These are phyloP conservation scores for Metacarcinus magister DNA, from an alignment of 2,888 invertebrate species.

Conservation along the genomic window DNA sequence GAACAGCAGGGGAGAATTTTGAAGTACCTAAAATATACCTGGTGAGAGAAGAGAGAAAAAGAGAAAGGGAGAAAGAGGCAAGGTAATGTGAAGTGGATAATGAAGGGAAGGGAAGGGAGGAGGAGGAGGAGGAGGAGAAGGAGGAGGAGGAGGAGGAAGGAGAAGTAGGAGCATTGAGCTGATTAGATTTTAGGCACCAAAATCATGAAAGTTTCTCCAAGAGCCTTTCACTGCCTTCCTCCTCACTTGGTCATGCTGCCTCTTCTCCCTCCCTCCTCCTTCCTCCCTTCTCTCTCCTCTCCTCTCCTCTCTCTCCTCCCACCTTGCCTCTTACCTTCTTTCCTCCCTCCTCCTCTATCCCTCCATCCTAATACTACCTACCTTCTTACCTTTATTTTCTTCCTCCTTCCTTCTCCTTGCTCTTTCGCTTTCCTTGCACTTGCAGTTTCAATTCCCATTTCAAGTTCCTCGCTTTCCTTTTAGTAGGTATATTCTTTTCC, in stretches of 20 bases:
- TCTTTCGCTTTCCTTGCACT: neutral
- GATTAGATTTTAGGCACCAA: neutral
- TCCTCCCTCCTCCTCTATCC: neutral
- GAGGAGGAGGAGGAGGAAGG: neutral
- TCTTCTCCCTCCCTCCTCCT: neutral
- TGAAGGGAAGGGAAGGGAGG: neutral
- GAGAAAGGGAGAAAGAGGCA: neutral
- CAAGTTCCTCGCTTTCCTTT: too few relatives aligned
- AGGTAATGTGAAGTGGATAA: neutral
- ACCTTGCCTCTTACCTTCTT: neutral
- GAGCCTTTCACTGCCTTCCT: neutral
- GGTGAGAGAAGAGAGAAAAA: neutral
- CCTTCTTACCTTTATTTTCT: neutral
- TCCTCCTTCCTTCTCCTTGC: neutral
- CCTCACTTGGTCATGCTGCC: neutral
- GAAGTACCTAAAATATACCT: neutral
- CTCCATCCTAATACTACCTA: neutral
- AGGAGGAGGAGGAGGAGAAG: neutral
- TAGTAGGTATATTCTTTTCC: neutral
- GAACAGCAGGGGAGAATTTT: neutral
- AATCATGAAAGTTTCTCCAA: neutral
- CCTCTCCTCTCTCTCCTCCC: neutral
- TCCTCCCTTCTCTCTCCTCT: neutral
- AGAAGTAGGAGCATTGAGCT: neutral
- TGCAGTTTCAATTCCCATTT: too few relatives aligned